Evolutionary conservation across 2,888 invertebrate genomes (phyloP).

Genomic region (Sinodicranocentrus sp.): DNA sequence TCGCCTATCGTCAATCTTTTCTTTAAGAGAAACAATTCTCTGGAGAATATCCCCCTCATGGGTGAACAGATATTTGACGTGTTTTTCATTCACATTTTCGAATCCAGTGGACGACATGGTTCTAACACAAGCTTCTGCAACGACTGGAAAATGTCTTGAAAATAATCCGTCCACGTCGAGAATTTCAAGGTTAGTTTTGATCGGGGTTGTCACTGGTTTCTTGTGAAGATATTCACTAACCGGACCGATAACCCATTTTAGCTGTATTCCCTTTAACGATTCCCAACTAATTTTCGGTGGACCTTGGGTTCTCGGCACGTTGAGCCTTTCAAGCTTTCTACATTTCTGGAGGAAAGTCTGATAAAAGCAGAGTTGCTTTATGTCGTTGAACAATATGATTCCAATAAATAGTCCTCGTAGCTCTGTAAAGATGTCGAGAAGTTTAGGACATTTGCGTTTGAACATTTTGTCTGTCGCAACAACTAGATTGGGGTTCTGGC

Average conservation of each 20-base stretch:
- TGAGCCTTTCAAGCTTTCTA: slow-evolving; percentile 17
- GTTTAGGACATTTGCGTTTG: slow-evolving; percentile 44
- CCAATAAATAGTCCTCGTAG: slow-evolving; percentile 29
- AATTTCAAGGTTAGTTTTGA: slow-evolving; percentile 30
- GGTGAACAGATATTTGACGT: slow-evolving; percentile 53
- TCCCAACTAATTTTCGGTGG: slow-evolving; percentile 43
- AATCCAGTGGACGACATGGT: slow-evolving; percentile 2
- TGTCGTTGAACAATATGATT: slow-evolving; percentile 34
- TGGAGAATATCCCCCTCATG: slow-evolving; percentile 46
- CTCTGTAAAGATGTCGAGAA: slow-evolving; percentile 40
- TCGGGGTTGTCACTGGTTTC: slow-evolving; percentile 41
- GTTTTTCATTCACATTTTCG: slow-evolving; percentile 54
- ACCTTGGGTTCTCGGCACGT: slow-evolving; percentile 47
- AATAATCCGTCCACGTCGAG: slow-evolving; percentile 37
- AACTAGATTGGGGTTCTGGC: slow-evolving; percentile 40
- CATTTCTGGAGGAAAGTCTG: slow-evolving; percentile 51
- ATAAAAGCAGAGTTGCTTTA: slow-evolving; percentile 36
- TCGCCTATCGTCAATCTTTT: slow-evolving; percentile 59
- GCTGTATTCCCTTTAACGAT: slow-evolving; percentile 25
- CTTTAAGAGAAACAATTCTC: slow-evolving; percentile 35
- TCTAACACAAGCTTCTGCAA: slow-evolving; percentile 40
- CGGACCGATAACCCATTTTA: slow-evolving; percentile 36
- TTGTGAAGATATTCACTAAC: slow-evolving; percentile 43
- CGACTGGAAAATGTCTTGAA: slow-evolving; percentile 43
- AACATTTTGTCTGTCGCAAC: slow-evolving; percentile 46